Evolutionary conservation across 2,797 vertebrate species (phyloP).

Genomic region (Sebastes hubbsi): DNA sequence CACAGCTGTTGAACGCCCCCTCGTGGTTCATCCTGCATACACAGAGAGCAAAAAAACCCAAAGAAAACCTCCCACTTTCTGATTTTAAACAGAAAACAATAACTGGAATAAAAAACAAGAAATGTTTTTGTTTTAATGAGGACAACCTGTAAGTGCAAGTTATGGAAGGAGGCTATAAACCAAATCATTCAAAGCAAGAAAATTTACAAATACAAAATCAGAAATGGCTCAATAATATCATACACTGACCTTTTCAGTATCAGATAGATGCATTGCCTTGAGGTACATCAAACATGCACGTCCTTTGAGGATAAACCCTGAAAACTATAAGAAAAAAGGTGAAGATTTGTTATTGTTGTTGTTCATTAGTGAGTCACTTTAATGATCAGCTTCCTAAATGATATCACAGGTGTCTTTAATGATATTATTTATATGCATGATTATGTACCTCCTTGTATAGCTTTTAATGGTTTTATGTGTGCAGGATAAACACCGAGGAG

Average conservation of each 20-base stretch:
- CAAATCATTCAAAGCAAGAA: background rate
- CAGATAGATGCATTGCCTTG: conserved; percentile 27
- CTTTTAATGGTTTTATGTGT: background rate
- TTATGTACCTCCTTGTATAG: background rate
- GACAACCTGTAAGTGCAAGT: background rate
- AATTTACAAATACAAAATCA: background rate
- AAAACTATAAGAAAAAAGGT: background rate
- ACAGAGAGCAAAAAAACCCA: background rate
- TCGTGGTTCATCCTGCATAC: conserved; percentile 62
- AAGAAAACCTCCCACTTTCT: background rate
- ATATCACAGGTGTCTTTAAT: background rate
- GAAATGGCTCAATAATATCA: conserved; percentile 26
- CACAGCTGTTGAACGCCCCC: conserved; percentile 70
- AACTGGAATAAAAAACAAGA: background rate
- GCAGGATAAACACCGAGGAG: conserved; percentile 35
- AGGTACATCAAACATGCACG: conserved; percentile 23
- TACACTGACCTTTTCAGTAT: conserved; percentile 40
- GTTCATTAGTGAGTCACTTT: background rate
- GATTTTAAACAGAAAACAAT: background rate
- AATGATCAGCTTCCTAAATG: background rate
- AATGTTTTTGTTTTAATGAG: background rate
- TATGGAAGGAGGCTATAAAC: background rate
- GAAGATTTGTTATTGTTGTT: background rate
- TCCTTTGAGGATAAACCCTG: conserved; percentile 12
- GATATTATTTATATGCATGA: background rate